Percentiles rank a stretch among this genome's conserved stretches.
Evolutionary conservation across 2,797 vertebrate species (phyloP).

Genomic region (Sphenodon punctatus): DNA sequence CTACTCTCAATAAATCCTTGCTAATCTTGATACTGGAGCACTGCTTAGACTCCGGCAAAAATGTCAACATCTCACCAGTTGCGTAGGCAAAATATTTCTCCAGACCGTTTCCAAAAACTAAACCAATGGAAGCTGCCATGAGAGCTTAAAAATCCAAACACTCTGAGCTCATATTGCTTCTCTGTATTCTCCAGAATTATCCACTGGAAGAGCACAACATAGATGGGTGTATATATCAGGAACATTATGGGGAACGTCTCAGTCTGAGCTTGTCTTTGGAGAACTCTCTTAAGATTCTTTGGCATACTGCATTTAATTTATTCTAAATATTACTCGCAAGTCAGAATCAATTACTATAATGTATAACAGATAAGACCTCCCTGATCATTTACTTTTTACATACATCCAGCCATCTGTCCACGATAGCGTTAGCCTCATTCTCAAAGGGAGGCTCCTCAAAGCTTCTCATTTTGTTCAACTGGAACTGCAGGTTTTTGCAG

Average conservation of each 20-base stretch:
- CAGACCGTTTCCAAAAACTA: not conserved
- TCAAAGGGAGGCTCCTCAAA: constrained; percentile 87
- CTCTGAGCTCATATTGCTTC: not conserved
- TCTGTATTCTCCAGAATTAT: constrained; percentile 7
- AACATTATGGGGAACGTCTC: rapidly evolving
- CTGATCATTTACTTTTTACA: constrained; percentile 70
- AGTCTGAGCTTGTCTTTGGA: not conserved
- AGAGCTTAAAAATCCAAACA: constrained; percentile 1
- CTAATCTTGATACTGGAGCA: constrained; percentile 60
- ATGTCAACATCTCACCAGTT: constrained; percentile 20
- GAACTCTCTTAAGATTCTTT: constrained; percentile 13
- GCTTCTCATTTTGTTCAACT: constrained; percentile 90
- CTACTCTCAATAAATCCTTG: constrained; percentile 63
- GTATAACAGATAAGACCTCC: constrained; percentile 56
- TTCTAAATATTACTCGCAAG: constrained; percentile 42
- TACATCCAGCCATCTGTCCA: constrained; percentile 97
- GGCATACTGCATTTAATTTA: constrained; percentile 48
- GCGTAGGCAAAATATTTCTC: constrained; percentile 6
- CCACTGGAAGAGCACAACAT: not conserved
- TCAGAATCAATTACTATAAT: constrained; percentile 4
- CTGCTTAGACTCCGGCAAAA: not conserved
- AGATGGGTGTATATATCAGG: constrained; percentile 14
- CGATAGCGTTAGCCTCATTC: constrained; percentile 86
- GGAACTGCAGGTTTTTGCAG: constrained; percentile 89
- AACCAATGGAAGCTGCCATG: not conserved